phyloP scores from a whole-genome alignment of 1,140 invertebrate species.

The Armadillidium nasatum region DNA sequence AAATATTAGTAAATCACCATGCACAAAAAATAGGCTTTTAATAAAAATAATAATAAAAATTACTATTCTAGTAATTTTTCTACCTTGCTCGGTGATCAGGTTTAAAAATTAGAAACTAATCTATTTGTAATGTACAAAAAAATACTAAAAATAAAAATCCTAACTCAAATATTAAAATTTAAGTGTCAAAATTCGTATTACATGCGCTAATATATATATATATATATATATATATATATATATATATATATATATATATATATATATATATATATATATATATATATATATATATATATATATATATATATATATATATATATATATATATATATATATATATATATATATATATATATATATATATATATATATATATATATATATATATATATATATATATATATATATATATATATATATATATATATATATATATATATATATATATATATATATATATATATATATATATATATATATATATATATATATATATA shows the following conservation, averaged over 20 bases:
- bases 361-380: background rate
- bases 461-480: background rate
- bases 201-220: too few species aligned
- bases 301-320: background rate
- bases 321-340: too few species aligned
- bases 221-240: background rate
- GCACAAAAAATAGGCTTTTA: too few species aligned
- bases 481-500: slow-evolving; percentile 14
- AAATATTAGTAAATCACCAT: too few species aligned
- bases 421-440: background rate
- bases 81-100: too few species aligned
- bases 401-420: slow-evolving; percentile 8
- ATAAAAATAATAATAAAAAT: too few species aligned
- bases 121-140: too few species aligned
- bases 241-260: background rate
- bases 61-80: too few species aligned
- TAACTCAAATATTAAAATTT: too few species aligned
- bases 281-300: background rate
- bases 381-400: slow-evolving; percentile 7
- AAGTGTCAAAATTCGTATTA: too few species aligned
- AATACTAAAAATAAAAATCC: too few species aligned
- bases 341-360: slow-evolving; percentile 17
- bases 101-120: too few species aligned
- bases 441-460: slow-evolving; percentile 3
- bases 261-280: slow-evolving; percentile 15